A percentile compares a stretch with the other conserved stretches of the same genome.
Conservation (phyloP, 2,888 invertebrate genomes). For the Lycocerus yunnanus region DNA sequence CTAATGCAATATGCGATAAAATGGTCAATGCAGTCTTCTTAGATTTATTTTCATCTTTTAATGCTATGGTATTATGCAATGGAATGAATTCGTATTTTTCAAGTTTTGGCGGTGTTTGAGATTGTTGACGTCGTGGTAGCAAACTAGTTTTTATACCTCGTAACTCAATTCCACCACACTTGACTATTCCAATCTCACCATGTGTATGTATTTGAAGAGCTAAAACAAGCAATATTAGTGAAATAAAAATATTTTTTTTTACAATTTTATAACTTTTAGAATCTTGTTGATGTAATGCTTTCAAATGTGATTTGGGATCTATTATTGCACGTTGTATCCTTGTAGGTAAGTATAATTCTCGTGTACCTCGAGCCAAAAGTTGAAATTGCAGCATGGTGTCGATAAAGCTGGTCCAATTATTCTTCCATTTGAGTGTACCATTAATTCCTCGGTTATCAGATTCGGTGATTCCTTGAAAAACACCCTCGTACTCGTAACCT, state of each 20-base stretch:
- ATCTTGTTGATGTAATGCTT: constrained; percentile 46
- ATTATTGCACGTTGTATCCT: constrained; percentile 81
- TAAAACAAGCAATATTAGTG: constrained; percentile 29
- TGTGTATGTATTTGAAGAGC: constrained; percentile 70
- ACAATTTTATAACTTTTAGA: constrained; percentile 43
- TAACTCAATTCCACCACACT: constrained; percentile 85
- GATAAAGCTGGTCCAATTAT: constrained; percentile 94
- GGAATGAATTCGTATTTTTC: constrained; percentile 86
- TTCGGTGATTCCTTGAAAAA: constrained; percentile 79
- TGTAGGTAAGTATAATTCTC: constrained; percentile 88
- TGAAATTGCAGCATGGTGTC: constrained; percentile 96
- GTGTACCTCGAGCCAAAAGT: constrained; percentile 75
- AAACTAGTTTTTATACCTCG: constrained; percentile 88
- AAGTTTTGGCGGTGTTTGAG: constrained; percentile 78
- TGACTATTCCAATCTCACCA: constrained; percentile 71
- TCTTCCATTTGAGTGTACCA: constrained; percentile 83
- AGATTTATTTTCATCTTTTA: constrained; percentile 65
- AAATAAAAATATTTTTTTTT: neutral
- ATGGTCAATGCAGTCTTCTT: constrained; percentile 69
- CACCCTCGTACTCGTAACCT: constrained; percentile 84
- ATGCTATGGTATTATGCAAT: constrained; percentile 63
- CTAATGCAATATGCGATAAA: constrained; percentile 74
- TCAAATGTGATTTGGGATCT: constrained; percentile 74
- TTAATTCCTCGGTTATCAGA: constrained; percentile 72
- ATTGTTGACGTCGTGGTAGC: constrained; percentile 81